These are phyloP conservation scores for Archilochus colubris DNA, from an alignment of 2,113 vertebrate genomes.

Conservation along the genomic window DNA sequence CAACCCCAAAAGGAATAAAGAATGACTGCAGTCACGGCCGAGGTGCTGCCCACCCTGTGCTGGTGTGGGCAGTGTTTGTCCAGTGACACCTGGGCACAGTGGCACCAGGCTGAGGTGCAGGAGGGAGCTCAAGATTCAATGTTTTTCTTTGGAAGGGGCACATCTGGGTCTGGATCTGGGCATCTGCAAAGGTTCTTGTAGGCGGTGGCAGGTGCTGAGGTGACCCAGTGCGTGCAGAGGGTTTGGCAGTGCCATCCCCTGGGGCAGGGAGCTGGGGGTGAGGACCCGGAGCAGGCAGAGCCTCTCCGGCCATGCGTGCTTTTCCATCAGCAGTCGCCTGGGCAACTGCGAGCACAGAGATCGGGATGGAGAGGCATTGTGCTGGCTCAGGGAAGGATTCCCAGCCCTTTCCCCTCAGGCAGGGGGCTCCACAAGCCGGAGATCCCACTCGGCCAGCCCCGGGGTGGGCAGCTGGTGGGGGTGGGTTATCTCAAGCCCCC, in stretches of 20 bases:
- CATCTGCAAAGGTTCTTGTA: background rate
- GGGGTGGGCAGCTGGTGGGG: background rate
- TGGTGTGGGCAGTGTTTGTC: background rate
- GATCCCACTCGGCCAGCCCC: background rate
- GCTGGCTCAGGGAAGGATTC: background rate
- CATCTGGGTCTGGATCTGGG: background rate
- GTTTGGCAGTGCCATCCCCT: background rate
- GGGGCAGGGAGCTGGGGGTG: background rate
- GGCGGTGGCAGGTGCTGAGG: accelerated
- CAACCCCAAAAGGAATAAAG: background rate
- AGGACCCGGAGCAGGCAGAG: background rate
- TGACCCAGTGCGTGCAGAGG: accelerated
- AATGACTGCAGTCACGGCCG: too few relatives aligned
- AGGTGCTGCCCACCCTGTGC: accelerated
- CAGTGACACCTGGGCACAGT: background rate
- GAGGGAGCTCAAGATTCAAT: accelerated
- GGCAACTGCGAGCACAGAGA: background rate
- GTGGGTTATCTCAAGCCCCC: background rate
- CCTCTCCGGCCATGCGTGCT: background rate
- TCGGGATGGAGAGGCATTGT: background rate
- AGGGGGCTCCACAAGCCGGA: background rate
- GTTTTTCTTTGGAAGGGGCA: background rate
- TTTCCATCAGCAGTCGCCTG: constrained; percentile 24
- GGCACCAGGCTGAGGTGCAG: background rate
- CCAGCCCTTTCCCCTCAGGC: background rate